phyloP scores from a whole-genome alignment of 1,140 invertebrate genomes.

The Anastatus disparis region DNA sequence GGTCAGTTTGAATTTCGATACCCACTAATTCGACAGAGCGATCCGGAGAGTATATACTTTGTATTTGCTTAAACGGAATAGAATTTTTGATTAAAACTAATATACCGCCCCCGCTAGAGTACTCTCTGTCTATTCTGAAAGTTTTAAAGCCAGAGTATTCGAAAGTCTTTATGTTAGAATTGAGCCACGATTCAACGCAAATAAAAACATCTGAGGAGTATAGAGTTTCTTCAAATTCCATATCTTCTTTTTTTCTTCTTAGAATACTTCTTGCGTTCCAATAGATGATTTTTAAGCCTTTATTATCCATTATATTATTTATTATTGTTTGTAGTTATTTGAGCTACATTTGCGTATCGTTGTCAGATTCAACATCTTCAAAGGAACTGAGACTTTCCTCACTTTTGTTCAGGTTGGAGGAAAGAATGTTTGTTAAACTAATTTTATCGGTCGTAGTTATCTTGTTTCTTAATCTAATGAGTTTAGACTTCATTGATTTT shows the following conservation, averaged over 20 bases:
- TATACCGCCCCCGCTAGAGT: conserved; percentile 32
- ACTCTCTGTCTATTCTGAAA: conserved; percentile 7
- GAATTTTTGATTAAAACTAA: not conserved
- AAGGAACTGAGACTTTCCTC: no score
- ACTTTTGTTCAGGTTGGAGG: no score
- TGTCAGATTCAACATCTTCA: no score
- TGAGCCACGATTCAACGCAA: conserved; percentile 17
- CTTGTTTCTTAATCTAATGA: no score
- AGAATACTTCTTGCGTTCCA: conserved; percentile 4
- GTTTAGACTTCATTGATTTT: no score
- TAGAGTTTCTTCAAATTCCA: not conserved
- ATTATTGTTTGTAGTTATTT: no score
- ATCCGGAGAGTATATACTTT: not conserved
- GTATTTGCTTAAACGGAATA: conserved; percentile 10
- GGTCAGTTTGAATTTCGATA: not conserved
- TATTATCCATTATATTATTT: not conserved
- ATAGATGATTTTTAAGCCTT: not conserved
- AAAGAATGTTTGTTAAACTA: no score
- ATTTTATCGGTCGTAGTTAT: no score
- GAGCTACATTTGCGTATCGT: no score
- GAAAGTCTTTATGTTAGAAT: not conserved
- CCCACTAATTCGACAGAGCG: conserved; percentile 11
- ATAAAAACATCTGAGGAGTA: conserved; percentile 13
- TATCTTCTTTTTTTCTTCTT: not conserved
- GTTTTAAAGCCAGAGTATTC: conserved; percentile 9